These are phyloP conservation scores for Hylaea fasciaria DNA, from an alignment of 2,888 invertebrate species.

Conservation along the genomic window DNA sequence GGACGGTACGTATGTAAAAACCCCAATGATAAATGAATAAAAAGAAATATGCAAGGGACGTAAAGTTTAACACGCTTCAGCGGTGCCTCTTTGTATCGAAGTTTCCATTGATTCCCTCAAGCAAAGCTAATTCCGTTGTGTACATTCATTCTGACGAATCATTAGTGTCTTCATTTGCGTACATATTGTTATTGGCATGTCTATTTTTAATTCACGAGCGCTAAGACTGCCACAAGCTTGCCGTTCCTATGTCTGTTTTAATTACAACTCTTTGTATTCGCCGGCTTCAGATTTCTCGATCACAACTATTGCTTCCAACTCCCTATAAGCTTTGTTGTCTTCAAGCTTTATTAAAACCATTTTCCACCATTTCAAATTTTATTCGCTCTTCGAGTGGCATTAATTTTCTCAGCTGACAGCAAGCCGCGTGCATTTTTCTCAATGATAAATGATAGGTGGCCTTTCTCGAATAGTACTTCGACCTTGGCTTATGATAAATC, in stretches of 20 bases:
- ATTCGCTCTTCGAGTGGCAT: slow-evolving; percentile 23
- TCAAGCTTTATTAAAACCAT: slow-evolving; percentile 5
- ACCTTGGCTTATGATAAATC: slow-evolving; percentile 30
- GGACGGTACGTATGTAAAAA: too few relatives aligned
- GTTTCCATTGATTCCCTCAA: slow-evolving; percentile 53
- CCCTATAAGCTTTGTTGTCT: neutral
- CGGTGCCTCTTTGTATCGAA: slow-evolving; percentile 36
- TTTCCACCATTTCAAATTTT: slow-evolving; percentile 16
- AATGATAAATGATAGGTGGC: slow-evolving; percentile 32
- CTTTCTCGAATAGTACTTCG: slow-evolving; percentile 25
- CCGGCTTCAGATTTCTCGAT: slow-evolving; percentile 7
- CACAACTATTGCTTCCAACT: slow-evolving; percentile 4
- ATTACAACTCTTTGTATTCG: slow-evolving; percentile 43
- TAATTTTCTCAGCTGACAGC: slow-evolving; percentile 30
- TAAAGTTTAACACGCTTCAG: slow-evolving; percentile 34
- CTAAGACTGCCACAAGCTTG: slow-evolving; percentile 47
- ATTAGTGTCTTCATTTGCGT: slow-evolving; percentile 73
- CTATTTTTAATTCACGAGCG: slow-evolving; percentile 64
- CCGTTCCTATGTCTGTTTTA: slow-evolving; percentile 46
- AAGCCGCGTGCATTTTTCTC: slow-evolving; percentile 29
- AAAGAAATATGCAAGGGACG: slow-evolving; percentile 22
- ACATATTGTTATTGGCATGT: slow-evolving; percentile 66
- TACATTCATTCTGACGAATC: slow-evolving; percentile 62
- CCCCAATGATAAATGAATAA: neutral
- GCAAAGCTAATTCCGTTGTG: slow-evolving; percentile 62